Conservation (phyloP, 2,797 vertebrate genomes). For the Prionace glauca region DNA sequence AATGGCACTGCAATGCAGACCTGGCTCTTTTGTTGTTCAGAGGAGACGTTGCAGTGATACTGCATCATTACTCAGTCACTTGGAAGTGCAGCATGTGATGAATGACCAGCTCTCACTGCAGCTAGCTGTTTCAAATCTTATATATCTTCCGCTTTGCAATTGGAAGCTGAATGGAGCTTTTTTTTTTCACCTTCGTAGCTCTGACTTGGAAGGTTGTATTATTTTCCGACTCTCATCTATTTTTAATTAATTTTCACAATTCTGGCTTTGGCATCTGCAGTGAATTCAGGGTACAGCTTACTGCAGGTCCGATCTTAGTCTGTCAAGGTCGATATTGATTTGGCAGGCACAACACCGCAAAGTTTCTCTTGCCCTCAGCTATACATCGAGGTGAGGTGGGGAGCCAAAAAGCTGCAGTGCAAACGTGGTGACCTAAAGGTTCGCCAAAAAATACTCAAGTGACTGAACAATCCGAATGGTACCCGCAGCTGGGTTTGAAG, state of each 20-base stretch:
- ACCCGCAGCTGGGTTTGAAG: background rate
- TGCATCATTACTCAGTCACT: background rate
- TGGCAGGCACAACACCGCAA: background rate
- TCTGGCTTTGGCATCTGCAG: background rate
- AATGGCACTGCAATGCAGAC: constrained; percentile 7
- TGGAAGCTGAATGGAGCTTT: background rate
- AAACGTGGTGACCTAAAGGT: background rate
- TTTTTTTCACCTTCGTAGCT: background rate
- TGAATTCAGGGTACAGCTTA: background rate
- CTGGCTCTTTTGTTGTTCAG: background rate
- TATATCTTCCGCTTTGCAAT: background rate
- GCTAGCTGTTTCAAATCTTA: background rate
- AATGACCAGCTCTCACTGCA: background rate
- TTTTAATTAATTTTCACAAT: background rate
- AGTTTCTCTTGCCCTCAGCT: background rate
- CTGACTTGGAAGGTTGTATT: background rate
- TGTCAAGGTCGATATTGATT: background rate
- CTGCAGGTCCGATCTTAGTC: background rate
- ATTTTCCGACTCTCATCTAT: background rate
- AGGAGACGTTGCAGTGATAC: background rate
- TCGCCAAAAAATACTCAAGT: background rate
- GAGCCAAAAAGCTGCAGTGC: background rate
- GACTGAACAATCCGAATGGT: background rate
- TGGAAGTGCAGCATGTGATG: background rate
- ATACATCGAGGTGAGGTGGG: background rate